phyloP scores from a whole-genome alignment of 2,888 invertebrate genomes.

The Pollenia angustigena region DNA sequence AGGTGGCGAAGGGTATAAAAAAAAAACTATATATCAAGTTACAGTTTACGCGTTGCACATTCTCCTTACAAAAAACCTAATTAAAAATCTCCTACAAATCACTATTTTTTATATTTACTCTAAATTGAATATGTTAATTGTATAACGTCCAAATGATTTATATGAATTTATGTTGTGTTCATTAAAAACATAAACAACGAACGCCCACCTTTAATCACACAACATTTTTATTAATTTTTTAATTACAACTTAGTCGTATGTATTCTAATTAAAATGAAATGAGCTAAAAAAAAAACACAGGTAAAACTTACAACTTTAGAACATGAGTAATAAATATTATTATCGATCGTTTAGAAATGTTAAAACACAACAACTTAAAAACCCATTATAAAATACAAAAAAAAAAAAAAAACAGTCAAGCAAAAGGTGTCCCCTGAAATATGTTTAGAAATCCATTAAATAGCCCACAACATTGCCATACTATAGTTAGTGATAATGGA shows the following conservation, averaged over 20 bases:
- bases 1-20: neutral
- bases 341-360: constrained; percentile 5
- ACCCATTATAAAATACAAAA: constrained; percentile 9
- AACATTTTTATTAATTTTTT: constrained; percentile 56
- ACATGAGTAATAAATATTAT: constrained; percentile 33
- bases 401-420: neutral
- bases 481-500: neutral
- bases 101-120: constrained; percentile 1
- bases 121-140: constrained; percentile 7
- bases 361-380: neutral
- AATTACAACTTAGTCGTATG: constrained; percentile 16
- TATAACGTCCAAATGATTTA: neutral
- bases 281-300: neutral
- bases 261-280: constrained; percentile 22
- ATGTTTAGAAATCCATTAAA: neutral
- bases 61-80: neutral
- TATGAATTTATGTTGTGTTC: constrained; percentile 30
- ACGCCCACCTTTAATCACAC: constrained; percentile 34
- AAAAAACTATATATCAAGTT: neutral
- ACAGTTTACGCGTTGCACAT: neutral
- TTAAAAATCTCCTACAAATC: neutral
- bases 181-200: constrained; percentile 23
- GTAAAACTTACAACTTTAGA: neutral
- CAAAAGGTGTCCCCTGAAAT: constrained; percentile 48
- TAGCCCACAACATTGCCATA: constrained; percentile 5